Conservation (phyloP, 2,113 vertebrate species). For the Plectropomus leopardus region DNA sequence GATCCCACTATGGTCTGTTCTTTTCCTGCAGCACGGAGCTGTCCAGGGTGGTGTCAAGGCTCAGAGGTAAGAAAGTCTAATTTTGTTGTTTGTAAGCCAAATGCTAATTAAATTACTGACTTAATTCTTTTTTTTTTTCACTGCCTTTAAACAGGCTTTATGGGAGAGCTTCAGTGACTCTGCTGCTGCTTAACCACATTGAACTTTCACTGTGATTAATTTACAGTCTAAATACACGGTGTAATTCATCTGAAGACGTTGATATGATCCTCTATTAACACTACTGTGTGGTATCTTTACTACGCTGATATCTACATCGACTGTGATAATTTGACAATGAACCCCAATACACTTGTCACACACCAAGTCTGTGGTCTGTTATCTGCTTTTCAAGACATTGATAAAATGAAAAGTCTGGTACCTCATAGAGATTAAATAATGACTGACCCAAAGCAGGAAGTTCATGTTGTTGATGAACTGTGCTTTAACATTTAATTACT, state of each 20-base stretch:
- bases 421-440: conserved; percentile 9
- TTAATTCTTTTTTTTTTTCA: neutral
- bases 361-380: neutral
- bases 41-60: conserved; percentile 63
- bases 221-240: neutral
- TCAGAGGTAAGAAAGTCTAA: conserved; percentile 66
- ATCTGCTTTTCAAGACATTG: neutral
- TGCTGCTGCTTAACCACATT: neutral
- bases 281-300: conserved; percentile 58
- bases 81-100: neutral
- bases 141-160: neutral
- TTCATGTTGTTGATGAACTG: neutral
- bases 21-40: conserved; percentile 61
- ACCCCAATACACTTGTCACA: neutral
- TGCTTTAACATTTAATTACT: neutral
- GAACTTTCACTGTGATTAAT: neutral
- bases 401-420: neutral
- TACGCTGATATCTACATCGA: conserved; percentile 17
- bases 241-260: neutral
- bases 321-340: conserved; percentile 26
- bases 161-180: neutral
- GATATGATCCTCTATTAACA: conserved; percentile 26
- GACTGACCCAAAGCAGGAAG: conserved; percentile 6
- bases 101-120: neutral
- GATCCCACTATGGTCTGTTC: neutral